phyloP scores from a whole-genome alignment of 2,113 vertebrate species.

The Silurus asotus region DNA sequence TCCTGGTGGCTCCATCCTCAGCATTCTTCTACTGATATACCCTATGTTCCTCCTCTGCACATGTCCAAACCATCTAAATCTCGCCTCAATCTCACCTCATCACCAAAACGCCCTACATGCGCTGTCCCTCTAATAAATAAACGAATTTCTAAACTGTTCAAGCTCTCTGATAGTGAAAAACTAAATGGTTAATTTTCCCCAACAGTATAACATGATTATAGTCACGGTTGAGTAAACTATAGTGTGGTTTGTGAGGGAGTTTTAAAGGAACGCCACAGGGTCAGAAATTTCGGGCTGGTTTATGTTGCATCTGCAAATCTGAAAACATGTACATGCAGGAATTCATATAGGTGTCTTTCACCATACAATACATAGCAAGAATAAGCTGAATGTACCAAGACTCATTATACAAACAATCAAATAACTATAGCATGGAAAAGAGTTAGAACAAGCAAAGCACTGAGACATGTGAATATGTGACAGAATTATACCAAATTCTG shows the following conservation, averaged over 20 bases:
- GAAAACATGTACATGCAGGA: neutral
- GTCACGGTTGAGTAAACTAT: constrained; percentile 60
- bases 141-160: neutral
- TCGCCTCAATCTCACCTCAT: too few relatives aligned
- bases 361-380: neutral
- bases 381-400: neutral
- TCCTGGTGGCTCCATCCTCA: too few relatives aligned
- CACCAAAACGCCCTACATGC: too few relatives aligned
- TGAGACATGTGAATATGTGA: neutral
- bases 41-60: too few relatives aligned
- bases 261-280: constrained; percentile 9
- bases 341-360: neutral
- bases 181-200: constrained; percentile 52
- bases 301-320: neutral
- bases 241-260: constrained; percentile 13
- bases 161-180: constrained; percentile 53
- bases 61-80: too few relatives aligned
- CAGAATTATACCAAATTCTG: neutral
- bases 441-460: neutral
- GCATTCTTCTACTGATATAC: too few relatives aligned
- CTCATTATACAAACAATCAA: neutral
- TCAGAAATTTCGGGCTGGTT: neutral
- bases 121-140: too few relatives aligned
- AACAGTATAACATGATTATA: constrained; percentile 55
- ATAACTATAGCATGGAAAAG: neutral